Conservation (phyloP, 2,113 vertebrate genomes). For the Hippocampus zosterae region DNA sequence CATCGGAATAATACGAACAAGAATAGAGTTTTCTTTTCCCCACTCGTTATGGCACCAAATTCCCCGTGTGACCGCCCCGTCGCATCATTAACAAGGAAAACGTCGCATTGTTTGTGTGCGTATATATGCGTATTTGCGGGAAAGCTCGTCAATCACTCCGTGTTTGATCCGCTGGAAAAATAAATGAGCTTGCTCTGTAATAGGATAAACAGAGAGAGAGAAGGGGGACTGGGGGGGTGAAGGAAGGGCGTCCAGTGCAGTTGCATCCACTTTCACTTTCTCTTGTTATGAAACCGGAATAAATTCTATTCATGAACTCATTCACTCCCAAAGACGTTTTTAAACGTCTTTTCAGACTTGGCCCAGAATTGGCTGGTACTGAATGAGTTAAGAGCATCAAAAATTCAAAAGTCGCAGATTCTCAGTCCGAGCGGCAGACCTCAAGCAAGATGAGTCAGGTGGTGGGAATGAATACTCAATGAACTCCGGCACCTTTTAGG, state of each 20-base stretch:
- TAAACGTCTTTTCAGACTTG: too few species aligned
- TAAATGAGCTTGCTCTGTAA: constrained; percentile 28
- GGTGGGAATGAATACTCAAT: constrained; percentile 32
- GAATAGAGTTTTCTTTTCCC: constrained; percentile 47
- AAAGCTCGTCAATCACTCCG: constrained; percentile 48
- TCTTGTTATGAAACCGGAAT: constrained; percentile 37
- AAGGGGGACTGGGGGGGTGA: too few species aligned
- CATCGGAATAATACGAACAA: constrained; percentile 44
- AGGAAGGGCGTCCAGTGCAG: constrained; percentile 17
- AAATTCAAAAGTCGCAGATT: constrained; percentile 23
- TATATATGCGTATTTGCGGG: constrained; percentile 31
- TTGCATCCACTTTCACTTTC: constrained; percentile 22
- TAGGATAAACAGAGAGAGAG: constrained; percentile 22
- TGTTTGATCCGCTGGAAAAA: constrained; percentile 42
- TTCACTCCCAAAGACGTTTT: too few species aligned
- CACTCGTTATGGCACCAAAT: constrained; percentile 58
- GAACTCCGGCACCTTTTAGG: constrained; percentile 32
- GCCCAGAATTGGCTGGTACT: too few species aligned
- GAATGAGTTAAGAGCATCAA: constrained; percentile 30
- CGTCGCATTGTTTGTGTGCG: constrained; percentile 20
- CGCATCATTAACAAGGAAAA: constrained; percentile 39
- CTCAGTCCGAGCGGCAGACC: constrained; percentile 31
- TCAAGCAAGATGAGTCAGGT: constrained; percentile 13
- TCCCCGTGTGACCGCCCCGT: constrained; percentile 54
- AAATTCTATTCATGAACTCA: constrained; percentile 36